Conservation (phyloP, 1,140 invertebrate genomes). For the Battus philenor region DNA sequence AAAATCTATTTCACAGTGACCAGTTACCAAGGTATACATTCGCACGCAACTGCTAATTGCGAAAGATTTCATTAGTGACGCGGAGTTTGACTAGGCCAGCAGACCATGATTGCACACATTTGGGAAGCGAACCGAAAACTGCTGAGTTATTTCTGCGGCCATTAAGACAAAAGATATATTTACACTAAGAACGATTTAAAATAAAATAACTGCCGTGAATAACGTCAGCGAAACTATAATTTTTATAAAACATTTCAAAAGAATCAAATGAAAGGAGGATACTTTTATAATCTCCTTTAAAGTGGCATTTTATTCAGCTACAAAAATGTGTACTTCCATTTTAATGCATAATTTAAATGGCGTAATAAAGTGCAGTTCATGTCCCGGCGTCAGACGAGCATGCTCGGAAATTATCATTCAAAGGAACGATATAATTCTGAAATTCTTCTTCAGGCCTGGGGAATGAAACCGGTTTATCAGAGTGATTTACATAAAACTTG, state of each 20-base stretch:
- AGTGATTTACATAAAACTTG: conserved; percentile 65
- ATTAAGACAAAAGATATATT: no score
- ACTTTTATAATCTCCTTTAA: conserved; percentile 15
- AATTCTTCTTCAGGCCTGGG: conserved; percentile 31
- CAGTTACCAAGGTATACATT: no score
- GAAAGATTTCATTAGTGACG: no score
- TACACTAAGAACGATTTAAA: no score
- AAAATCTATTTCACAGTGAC: no score
- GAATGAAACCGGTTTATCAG: conserved; percentile 35
- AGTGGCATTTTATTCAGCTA: conserved; percentile 11
- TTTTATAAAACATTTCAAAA: conserved; percentile 3
- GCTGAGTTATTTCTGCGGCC: no score
- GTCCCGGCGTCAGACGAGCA: conserved; percentile 5
- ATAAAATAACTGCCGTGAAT: not conserved
- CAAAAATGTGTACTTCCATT: conserved; percentile 10
- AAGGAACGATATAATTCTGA: conserved; percentile 24
- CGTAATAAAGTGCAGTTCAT: conserved; percentile 13
- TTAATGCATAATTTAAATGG: conserved; percentile 17
- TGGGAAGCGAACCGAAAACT: no score
- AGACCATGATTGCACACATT: no score
- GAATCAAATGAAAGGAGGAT: not conserved
- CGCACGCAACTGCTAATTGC: no score
- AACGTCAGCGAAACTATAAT: not conserved
- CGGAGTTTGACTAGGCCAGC: no score
- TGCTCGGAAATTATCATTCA: conserved; percentile 18